Conservation (phyloP, 2,888 invertebrate species). For the Apoderus coryli region DNA sequence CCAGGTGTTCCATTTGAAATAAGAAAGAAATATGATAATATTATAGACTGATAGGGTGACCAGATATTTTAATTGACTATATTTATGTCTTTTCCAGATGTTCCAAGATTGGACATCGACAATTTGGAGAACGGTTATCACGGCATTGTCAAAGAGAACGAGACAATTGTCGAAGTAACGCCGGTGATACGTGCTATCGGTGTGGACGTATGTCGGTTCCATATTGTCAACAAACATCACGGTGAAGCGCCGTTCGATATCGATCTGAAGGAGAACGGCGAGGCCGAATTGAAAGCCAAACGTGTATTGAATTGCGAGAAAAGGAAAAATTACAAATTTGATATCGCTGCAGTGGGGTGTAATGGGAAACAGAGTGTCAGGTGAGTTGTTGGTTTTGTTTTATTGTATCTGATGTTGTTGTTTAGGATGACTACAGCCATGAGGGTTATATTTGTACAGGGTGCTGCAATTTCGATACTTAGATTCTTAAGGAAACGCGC, state of each 20-base stretch:
- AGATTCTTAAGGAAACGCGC: too few relatives aligned
- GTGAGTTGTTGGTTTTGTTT: conserved; percentile 22
- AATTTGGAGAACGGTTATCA: conserved; percentile 82
- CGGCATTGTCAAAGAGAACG: conserved; percentile 84
- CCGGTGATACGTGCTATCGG: conserved; percentile 65
- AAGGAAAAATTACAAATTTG: conserved; percentile 87
- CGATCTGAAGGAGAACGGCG: conserved; percentile 41
- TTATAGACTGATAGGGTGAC: too few relatives aligned
- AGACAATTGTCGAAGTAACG: conserved; percentile 82
- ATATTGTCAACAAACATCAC: conserved; percentile 82
- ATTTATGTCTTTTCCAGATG: conserved; percentile 24
- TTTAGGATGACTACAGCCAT: too few relatives aligned
- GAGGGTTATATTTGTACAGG: too few relatives aligned
- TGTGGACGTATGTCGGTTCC: conserved; percentile 65
- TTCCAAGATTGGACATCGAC: conserved; percentile 59
- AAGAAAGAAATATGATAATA: too few relatives aligned
- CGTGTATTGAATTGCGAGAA: conserved; percentile 86
- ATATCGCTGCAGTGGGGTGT: conserved; percentile 87
- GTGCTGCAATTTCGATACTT: too few relatives aligned
- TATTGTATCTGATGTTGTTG: too few relatives aligned
- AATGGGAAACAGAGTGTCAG: conserved; percentile 54
- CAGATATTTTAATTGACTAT: too few relatives aligned
- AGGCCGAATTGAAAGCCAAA: conserved; percentile 71
- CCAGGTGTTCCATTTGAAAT: too few relatives aligned
- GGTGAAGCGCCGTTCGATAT: conserved; percentile 77